A percentile compares a stretch with the other conserved stretches of the same genome.
Conservation (phyloP, 2,797 vertebrate genomes). For the Fistularia tabacaria region DNA sequence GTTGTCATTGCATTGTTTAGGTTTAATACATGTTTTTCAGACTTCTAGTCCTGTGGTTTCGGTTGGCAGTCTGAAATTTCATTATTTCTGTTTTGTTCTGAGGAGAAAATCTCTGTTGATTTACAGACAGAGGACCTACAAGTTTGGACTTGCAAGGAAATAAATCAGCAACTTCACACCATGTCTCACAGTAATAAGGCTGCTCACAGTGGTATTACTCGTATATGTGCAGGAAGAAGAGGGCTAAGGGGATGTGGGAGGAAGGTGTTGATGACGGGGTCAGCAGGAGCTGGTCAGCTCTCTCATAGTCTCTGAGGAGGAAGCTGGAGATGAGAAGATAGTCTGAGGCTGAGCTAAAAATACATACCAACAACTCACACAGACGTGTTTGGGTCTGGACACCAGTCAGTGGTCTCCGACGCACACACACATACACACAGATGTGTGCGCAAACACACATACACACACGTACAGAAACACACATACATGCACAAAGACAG, state of each 20-base stretch:
- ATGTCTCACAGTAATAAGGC: not conserved
- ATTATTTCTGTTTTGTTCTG: too few relatives aligned
- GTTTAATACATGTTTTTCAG: too few relatives aligned
- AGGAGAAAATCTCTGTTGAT: too few relatives aligned
- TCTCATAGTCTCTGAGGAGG: conserved; percentile 29
- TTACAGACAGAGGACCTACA: not conserved
- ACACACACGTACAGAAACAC: conserved; percentile 20
- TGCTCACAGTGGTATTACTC: not conserved
- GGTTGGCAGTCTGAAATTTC: too few relatives aligned
- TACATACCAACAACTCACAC: conserved; percentile 56
- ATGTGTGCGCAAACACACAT: conserved; percentile 3
- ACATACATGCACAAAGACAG: conserved; percentile 56
- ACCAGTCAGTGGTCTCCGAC: conserved; percentile 22
- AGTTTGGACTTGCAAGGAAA: not conserved
- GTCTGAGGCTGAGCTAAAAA: conserved; percentile 60
- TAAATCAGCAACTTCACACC: not conserved
- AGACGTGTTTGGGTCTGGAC: conserved; percentile 35
- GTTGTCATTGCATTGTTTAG: too few relatives aligned
- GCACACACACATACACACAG: conserved; percentile 16
- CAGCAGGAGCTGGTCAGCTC: conserved; percentile 21
- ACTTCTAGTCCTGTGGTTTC: too few relatives aligned
- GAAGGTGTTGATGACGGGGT: not conserved
- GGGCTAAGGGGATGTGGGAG: not conserved
- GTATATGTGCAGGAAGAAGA: not conserved
- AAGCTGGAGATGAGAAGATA: conserved; percentile 23